Conservation (phyloP, 2,888 invertebrate genomes). For the Caprella mutica region DNA sequence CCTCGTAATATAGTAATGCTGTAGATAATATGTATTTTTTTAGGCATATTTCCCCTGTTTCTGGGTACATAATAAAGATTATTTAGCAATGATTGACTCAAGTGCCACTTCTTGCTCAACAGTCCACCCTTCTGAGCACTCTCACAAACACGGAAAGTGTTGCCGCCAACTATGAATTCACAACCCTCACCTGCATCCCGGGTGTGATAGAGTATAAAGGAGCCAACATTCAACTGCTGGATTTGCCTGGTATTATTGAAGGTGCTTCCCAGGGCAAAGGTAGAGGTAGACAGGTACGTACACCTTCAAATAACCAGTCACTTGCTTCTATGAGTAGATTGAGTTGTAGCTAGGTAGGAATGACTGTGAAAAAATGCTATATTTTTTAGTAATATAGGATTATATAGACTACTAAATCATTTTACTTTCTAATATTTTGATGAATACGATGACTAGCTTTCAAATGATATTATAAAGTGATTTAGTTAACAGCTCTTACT, state of each 20-base stretch:
- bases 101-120: conserved; percentile 37
- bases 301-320: no score
- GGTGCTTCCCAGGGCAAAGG: conserved; percentile 83
- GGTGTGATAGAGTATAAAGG: conserved; percentile 98
- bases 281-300: conserved; percentile 62
- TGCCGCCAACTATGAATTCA: conserved; percentile 96
- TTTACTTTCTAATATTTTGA: neutral
- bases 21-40: no score
- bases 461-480: neutral
- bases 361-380: no score
- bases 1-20: no score
- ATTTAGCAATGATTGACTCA: neutral
- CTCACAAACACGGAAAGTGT: conserved; percentile 93
- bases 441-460: neutral
- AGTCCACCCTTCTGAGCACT: conserved; percentile 90
- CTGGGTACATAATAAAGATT: no score
- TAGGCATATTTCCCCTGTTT: no score
- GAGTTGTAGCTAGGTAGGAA: no score
- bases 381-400: no score
- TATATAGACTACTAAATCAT: no score
- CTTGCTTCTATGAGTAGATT: no score
- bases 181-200: conserved; percentile 96
- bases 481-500: neutral
- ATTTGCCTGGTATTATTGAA: conserved; percentile 98
- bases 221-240: conserved; percentile 93